phyloP scores from a whole-genome alignment of 2,797 vertebrate species.

The Chrysolophus pictus region DNA sequence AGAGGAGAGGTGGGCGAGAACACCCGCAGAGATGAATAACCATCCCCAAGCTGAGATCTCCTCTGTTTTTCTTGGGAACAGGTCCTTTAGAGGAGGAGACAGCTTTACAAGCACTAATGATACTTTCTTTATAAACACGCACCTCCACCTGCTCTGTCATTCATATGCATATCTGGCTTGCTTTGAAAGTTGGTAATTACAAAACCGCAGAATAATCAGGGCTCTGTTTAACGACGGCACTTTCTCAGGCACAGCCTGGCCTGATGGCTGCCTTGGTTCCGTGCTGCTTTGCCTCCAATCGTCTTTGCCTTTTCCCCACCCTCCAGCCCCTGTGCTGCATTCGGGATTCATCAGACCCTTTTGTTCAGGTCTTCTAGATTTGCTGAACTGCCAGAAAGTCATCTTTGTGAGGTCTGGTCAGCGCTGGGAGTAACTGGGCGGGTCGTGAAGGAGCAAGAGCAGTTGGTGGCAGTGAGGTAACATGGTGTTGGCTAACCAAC shows the following conservation, averaged over 20 bases:
- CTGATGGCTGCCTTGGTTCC: background rate
- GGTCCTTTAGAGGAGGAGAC: background rate
- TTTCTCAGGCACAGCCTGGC: conserved; percentile 6
- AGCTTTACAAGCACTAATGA: background rate
- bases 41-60: background rate
- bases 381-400: background rate
- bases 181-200: conserved; percentile 53
- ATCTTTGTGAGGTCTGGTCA: background rate
- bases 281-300: background rate
- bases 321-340: background rate
- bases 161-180: conserved; percentile 15
- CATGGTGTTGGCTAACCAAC: background rate
- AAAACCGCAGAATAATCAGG: background rate
- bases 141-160: conserved; percentile 10
- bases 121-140: conserved; percentile 15
- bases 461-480: background rate
- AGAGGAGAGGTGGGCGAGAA: conserved; percentile 16
- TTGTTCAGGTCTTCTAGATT: background rate
- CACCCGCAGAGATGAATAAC: conserved; percentile 61
- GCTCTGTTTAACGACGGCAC: background rate
- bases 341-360: background rate
- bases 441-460: background rate
- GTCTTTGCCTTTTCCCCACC: background rate
- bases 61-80: background rate
- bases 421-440: background rate